Base-by-base conservation (phyloP, 2,113 vertebrate genomes). In the Bungarus multicinctus region DNA sequence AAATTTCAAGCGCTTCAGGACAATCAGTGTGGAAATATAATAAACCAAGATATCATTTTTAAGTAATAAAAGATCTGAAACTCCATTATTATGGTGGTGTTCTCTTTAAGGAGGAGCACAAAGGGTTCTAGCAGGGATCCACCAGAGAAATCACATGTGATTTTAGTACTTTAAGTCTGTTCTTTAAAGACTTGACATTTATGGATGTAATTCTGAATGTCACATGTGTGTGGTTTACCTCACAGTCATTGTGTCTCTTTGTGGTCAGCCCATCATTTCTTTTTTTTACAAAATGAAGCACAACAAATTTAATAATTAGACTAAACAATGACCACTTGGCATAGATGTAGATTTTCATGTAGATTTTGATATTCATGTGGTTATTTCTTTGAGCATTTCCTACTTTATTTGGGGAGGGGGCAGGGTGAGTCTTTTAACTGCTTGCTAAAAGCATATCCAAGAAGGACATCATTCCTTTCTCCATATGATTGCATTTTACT, bases 401-500 rank as follows among this genome's bases (percentile, higher is more conserved):
- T 20, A 88, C 94, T 47, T 60, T 50, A 93, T 91, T 92, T 87
- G 91, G 7, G 18, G 18, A 1, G 1, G 92, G 7, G 34, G 74
- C 11, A 34, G 69, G 34, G 6, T 20, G 69, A 20, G 0, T 45
- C 0, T 47, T 94, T 53, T 50, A 89, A 53, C 12, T 54, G 5
- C 23, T 8, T 53, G 23, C 54, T 85, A 93, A 94, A 94, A 95
- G 64, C 43, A 58, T 53, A 39, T 34, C 47, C 81, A 90, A 95
- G 58, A 95, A 93, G 89, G 60, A 90, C 25, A 85, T 69, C 34
- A 69, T 95, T 96, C 93, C n/a, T 95, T 94, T 93, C 94, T 94
- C 50, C 90, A 60, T 95, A 95, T 92, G 55, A 96, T 96, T 96
- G 57, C 60, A 90, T 89, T 95, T 94, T n/a, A 90, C 88, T 95